Evolutionary conservation across 2,113 vertebrate species (phyloP).

Genomic region (Etia nguti): DNA sequence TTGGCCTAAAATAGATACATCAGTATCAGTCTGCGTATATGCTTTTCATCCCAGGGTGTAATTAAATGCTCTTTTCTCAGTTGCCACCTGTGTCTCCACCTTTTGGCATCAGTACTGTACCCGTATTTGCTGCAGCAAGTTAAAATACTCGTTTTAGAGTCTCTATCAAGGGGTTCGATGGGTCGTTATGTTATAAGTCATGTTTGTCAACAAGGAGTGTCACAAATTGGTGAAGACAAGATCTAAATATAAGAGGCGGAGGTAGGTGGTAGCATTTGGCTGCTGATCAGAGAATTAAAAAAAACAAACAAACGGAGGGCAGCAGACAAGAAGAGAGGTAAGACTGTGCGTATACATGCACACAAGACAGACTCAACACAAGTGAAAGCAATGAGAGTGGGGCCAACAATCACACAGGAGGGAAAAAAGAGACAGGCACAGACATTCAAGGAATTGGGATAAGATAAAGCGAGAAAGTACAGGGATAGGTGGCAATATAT

Average conservation of each 20-base stretch:
- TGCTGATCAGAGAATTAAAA: background rate
- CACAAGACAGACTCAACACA: background rate
- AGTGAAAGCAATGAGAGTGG: background rate
- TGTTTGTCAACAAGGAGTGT: background rate
- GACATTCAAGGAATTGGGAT: background rate
- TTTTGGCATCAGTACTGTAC: background rate
- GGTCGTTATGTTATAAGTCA: background rate
- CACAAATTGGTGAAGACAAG: background rate
- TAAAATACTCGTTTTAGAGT: background rate
- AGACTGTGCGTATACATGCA: background rate
- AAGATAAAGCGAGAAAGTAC: background rate
- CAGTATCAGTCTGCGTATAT: background rate
- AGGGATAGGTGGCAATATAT: background rate
- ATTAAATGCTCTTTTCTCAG: background rate
- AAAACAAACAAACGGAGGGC: background rate
- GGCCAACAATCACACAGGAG: background rate
- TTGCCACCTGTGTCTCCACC: background rate
- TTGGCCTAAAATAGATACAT: background rate
- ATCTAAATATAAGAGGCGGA: background rate
- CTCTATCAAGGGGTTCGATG: background rate
- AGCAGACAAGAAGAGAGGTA: background rate
- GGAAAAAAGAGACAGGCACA: background rate
- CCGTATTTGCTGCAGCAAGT: background rate
- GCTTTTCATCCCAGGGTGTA: background rate
- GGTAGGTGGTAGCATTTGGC: background rate